Evolutionary conservation across 2,797 vertebrate genomes (phyloP), one percentile per base, ranked within the genome.

Genomic region (Gastrophryne carolinensis): DNA sequence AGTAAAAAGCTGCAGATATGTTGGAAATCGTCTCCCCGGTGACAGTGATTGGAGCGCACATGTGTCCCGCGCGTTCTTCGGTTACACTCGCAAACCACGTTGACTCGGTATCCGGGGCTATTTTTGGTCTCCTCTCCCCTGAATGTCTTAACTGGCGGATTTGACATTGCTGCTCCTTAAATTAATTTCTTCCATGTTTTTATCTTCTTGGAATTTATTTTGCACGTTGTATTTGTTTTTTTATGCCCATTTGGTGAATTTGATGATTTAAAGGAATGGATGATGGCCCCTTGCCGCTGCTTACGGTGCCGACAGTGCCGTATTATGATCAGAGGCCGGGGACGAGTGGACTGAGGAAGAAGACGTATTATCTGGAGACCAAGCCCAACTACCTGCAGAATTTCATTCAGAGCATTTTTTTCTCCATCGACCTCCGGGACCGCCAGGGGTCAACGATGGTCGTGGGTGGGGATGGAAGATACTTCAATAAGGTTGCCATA

Each of bases 401-500:
- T 84, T 98, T 96, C 78, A 89, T 98, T 83, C 97, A 99, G 87
- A 97, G 96, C 82, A 88, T 98, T 75, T 95, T 97, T 84, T 96
- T 90, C 83, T 98, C 95, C 81, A 96, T 99, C 83, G 97, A 98
- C 86, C 86, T 99, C 24, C 94, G 94, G 29, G 95, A 98, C 82
- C 96, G 97, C 23, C 96, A 98, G 86, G 96, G 96, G 79, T 93
- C 95, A 49, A 95, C 96, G 32, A 63, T 99, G 87, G 94, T 98
- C 78, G 93, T 97, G 50, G 97, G 97, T 83, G 97, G 97, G 78
- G 97, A 98, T 69, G 97, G 97, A 65, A 92, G 96, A 80, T 98
- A 95, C 87, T 94, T 96, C 84, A 98, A 96, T 88, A 92, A 83
- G 61, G 84, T 89, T 6, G 95, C 96, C 73, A 91, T 95, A 82